Base-by-base conservation (phyloP, 2,888 invertebrate genomes). In the Caenorhabditis sinica region DNA sequence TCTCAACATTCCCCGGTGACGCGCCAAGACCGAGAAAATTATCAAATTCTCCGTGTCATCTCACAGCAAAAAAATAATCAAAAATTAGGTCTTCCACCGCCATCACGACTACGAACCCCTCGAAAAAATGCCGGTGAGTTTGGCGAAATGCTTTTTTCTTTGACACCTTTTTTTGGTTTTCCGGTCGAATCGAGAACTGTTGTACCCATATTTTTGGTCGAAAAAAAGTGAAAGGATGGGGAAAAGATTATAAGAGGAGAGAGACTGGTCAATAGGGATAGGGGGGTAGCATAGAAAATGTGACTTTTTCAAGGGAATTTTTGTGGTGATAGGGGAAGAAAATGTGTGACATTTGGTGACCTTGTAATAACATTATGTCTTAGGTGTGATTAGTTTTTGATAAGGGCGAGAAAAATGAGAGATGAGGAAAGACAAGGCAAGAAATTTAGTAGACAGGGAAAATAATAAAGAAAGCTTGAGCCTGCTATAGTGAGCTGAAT, bases 81-180 rank as follows among this genome's bases (percentile, higher is more conserved):
- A 68, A 51, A 68, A 49, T 49, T 68, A 30, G 51, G 49, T 49
- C 30, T 4, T 28, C 51, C 9, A n/a, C 23, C 49, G 8, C 17
- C 15, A 25, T 28, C 6, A 11, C 25, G 15, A 28, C n/a, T n/a
- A n/a, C n/a, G n/a, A n/a, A n/a, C n/a, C n/a, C n/a, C n/a, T n/a
- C n/a, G n/a, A 36, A 25, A 23, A 20, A 65, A 65, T 74, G 74
- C 53, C 74, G 51, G 74, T 74, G 36, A 65, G 74, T 73, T 73
- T 45, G 71, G 17, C 49, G 73, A 63, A 49, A 40, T n/a, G n/a
- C 17, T 17, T 53, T 23, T 23, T n/a, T 2, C 15, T 28, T 56
- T n/a, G n/a, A n/a, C n/a, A n/a, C n/a, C n/a, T n/a, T 33, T 5
- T 33, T 33, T 8, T 11, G 25, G 28, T 28, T 56, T 25, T 15